A percentile compares a stretch with the other conserved stretches of the same genome.
Conservation (phyloP, 1,140 invertebrate species). For the Paramacrobiotus metropolitanus region DNA sequence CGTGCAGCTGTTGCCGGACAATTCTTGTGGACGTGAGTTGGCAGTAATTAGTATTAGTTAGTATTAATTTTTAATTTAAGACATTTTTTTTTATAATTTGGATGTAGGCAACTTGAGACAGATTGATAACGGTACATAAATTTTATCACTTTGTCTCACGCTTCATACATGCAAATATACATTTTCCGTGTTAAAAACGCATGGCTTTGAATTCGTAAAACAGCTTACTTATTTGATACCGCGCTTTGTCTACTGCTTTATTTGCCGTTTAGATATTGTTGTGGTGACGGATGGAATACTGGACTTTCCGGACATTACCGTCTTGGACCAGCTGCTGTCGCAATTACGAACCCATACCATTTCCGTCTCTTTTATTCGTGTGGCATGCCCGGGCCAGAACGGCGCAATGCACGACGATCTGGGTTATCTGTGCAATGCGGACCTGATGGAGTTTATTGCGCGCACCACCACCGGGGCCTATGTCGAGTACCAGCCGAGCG, state of each 20-base stretch:
- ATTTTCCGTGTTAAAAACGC: too few species aligned
- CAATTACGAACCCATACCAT: constrained; percentile 50
- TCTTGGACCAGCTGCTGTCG: constrained; percentile 44
- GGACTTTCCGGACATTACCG: constrained; percentile 43
- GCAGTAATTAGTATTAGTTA: too few species aligned
- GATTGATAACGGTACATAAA: too few species aligned
- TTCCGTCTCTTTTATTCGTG: constrained; percentile 47
- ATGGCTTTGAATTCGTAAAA: too few species aligned
- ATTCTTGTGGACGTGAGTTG: constrained; percentile 44
- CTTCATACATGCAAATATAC: too few species aligned
- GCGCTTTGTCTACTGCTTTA: too few species aligned
- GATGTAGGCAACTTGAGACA: too few species aligned
- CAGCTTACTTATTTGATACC: too few species aligned
- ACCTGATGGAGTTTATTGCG: constrained; percentile 52
- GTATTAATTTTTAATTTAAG: too few species aligned
- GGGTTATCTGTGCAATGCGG: constrained; percentile 42
- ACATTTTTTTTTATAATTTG: too few species aligned
- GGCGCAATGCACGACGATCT: constrained; percentile 13
- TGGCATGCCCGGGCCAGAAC: constrained; percentile 17
- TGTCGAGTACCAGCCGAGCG: constrained; percentile 22
- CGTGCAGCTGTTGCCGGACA: constrained; percentile 47
- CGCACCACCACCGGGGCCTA: constrained; percentile 51
- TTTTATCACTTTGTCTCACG: too few species aligned
- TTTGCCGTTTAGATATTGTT: constrained; percentile 38
- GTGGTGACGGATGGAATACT: constrained; percentile 56